Evolutionary conservation across 2,888 invertebrate genomes (phyloP).

Genomic region (Mesodorylaimus sp.): DNA sequence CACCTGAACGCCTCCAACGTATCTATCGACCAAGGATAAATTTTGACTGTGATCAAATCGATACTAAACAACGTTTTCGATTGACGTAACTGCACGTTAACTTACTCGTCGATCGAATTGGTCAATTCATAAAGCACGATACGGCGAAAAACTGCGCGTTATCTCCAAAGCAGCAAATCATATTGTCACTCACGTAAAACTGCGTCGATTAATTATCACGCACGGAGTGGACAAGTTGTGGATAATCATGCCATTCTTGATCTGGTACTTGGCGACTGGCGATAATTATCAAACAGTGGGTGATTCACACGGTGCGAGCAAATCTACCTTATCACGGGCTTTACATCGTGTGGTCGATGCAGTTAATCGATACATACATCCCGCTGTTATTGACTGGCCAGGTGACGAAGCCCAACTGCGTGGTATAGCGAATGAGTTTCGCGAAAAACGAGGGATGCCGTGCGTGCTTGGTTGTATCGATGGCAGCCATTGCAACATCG

Average conservation of each 20-base stretch:
- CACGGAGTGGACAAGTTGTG: too few species aligned
- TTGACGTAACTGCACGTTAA: background rate
- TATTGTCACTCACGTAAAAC: background rate
- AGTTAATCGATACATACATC: background rate
- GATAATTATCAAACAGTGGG: too few species aligned
- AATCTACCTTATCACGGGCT: background rate
- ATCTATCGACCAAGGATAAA: slow-evolving; percentile 1
- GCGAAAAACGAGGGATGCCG: too few species aligned
- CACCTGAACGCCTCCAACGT: too few species aligned
- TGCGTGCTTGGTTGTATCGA: too few species aligned
- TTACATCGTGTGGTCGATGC: background rate
- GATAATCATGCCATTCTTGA: too few species aligned
- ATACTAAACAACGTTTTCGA: too few species aligned
- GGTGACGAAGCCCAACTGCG: background rate
- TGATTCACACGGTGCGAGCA: background rate
- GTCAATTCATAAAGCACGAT: background rate
- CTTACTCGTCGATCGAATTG: background rate
- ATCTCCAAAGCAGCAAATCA: background rate
- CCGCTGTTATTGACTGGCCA: background rate
- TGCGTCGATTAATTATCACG: too few species aligned
- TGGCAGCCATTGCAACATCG: too few species aligned
- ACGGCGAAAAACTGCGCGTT: background rate
- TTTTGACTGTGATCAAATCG: background rate
- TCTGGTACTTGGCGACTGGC: background rate
- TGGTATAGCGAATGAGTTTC: background rate